These are phyloP conservation scores for Drosophila miranda DNA, from an alignment of 1,140 invertebrate species.

Conservation along the genomic window DNA sequence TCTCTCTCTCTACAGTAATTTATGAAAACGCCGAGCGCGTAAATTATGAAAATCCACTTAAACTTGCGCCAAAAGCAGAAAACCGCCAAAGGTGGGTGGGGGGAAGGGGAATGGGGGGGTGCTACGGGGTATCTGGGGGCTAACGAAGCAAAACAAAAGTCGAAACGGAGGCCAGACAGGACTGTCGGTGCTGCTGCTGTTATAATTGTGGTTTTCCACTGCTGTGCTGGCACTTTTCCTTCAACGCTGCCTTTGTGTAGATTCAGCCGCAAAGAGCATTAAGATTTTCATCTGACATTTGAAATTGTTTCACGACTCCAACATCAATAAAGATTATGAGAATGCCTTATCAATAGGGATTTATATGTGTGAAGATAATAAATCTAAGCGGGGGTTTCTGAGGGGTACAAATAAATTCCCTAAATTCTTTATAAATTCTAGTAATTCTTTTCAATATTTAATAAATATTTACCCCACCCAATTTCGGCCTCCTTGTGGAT, in stretches of 20 bases:
- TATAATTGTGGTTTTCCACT: slow-evolving; percentile 38
- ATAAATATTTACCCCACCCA: too few species aligned
- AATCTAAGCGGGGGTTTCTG: too few species aligned
- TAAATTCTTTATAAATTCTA: too few species aligned
- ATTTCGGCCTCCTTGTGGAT: too few species aligned
- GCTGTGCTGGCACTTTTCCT: slow-evolving; percentile 39
- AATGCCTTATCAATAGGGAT: too few species aligned
- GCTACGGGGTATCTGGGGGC: slow-evolving; percentile 15
- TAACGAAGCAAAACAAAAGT: slow-evolving; percentile 75
- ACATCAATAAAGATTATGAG: too few species aligned
- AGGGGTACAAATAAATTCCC: too few species aligned
- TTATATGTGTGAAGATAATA: too few species aligned
- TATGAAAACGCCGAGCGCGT: slow-evolving; percentile 67
- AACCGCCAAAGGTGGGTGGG: slow-evolving; percentile 22
- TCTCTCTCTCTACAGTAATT: slow-evolving; percentile 33
- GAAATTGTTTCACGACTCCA: background rate
- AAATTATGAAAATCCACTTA: slow-evolving; percentile 81
- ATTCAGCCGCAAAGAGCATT: background rate
- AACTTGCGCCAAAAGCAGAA: slow-evolving; percentile 56
- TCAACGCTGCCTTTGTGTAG: slow-evolving; percentile 7
- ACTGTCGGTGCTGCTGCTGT: slow-evolving; percentile 27
- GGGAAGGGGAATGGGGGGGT: background rate
- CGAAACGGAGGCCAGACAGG: slow-evolving; percentile 36
- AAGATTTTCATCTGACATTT: slow-evolving; percentile 13
- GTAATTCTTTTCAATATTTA: too few species aligned